A percentile compares a stretch with the other conserved stretches of the same genome.
Conservation (phyloP, 2,888 invertebrate species). For the Cantharis nigra region DNA sequence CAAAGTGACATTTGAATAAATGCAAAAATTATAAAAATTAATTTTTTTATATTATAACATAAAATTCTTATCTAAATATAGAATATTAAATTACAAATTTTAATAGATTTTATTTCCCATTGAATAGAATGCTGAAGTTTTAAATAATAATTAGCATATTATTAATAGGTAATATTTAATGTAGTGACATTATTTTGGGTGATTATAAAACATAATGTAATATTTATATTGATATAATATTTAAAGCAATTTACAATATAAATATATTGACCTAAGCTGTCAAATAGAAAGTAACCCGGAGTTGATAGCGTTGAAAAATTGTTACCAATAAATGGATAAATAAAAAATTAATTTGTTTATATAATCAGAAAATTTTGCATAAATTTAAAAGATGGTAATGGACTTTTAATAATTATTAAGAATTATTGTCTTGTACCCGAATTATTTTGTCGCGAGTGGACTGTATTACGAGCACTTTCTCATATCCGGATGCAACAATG, state of each 20-base stretch:
- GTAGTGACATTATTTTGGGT: not conserved
- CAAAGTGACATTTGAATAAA: no score
- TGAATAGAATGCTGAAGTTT: not conserved
- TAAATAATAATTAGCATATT: not conserved
- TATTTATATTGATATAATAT: not conserved
- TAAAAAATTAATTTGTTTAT: not conserved
- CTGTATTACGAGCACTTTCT: constrained; percentile 34
- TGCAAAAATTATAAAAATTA: no score
- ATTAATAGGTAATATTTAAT: not conserved
- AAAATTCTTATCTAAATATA: not conserved
- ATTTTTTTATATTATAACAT: no score
- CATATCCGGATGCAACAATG: constrained; percentile 38
- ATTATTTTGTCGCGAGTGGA: constrained; percentile 14
- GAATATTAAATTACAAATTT: not conserved
- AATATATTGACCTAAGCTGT: constrained; percentile 20
- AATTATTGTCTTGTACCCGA: not conserved
- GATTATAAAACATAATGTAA: not conserved
- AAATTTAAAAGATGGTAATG: not conserved
- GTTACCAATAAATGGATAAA: not conserved
- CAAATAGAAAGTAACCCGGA: constrained; percentile 25
- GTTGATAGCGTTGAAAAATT: constrained; percentile 1
- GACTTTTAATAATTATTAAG: not conserved
- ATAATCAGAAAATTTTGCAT: not conserved
- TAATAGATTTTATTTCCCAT: not conserved
- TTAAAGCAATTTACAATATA: constrained; percentile 9